phyloP scores from a whole-genome alignment of 2,888 invertebrate species.

The Rhagonycha lutea region DNA sequence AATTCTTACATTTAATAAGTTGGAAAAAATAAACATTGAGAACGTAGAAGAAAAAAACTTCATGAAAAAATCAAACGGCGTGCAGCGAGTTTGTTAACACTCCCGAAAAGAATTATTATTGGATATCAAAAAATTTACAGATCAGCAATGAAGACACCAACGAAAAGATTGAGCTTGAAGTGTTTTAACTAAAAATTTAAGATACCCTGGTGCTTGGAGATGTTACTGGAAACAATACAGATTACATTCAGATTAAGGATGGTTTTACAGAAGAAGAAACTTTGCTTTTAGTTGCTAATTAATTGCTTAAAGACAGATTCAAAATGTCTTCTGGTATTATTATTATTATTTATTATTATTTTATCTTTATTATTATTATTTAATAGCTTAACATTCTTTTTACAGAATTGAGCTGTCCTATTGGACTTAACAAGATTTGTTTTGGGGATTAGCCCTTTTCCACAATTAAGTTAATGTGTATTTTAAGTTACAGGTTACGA shows the following conservation, averaged over 20 bases:
- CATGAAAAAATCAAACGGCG: conserved; percentile 54
- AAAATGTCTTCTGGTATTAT: conserved; percentile 60
- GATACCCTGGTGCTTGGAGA: conserved; percentile 62
- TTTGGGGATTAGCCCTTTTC: no score
- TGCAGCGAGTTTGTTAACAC: conserved; percentile 62
- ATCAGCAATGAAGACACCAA: conserved; percentile 46
- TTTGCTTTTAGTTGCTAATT: conserved; percentile 63
- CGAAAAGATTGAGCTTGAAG: conserved; percentile 56
- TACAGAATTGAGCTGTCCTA: no score
- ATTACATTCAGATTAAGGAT: conserved; percentile 57
- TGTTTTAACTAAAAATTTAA: no score
- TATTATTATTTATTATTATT: no score
- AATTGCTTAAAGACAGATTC: conserved; percentile 58
- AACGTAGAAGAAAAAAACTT: conserved; percentile 49
- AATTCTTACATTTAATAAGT: conserved; percentile 35
- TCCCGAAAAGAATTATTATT: conserved; percentile 60
- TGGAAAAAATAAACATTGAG: conserved; percentile 44
- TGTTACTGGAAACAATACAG: conserved; percentile 55
- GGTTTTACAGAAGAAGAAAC: conserved; percentile 69
- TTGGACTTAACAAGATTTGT: no score
- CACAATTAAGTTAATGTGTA: no score
- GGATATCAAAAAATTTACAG: conserved; percentile 61
- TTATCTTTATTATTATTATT: no score
- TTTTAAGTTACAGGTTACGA: no score
- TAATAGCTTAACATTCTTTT: no score